Base-by-base conservation (phyloP, 2,888 invertebrate genomes). In the Dendrolimus pini region DNA sequence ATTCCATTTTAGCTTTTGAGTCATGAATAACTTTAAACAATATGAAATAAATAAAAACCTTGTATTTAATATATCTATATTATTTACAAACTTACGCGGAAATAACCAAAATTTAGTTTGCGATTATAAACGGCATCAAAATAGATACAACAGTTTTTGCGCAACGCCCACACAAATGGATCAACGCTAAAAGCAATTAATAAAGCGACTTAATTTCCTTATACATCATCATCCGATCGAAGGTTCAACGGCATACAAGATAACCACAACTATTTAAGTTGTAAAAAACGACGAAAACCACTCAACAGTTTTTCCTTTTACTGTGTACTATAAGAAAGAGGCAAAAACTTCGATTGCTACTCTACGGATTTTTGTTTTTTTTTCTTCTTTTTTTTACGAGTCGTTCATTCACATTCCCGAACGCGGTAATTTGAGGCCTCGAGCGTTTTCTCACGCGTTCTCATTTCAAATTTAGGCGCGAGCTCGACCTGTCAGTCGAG, bases 361-460 rank as follows among this genome's bases (percentile, higher is more conserved):
- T 60, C 58, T 52, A 62, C 58, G 58, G 42, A 18, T 59, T 69
- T 68, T 66, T 60, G 57, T 58, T 65, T 65, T 61, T 55, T 59
- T 63, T 60, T 59, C 61, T 47, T 53, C 52, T 10, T 52, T 56
- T 30, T 56, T 42, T 42, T 53, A 14, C 53, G 13, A 41, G 9
- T 53, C 70, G 76, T 77, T 80, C 80, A 82, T 82, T 83, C 82
- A 79, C 75, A 78, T 84, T 80, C 78, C 69, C 72, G 76, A 70
- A 74, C 72, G 72, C 70, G 69, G 82, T 81, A 80, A 85, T 79
- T 79, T 72, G 78, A 80, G 71, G 78, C 78, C 78, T 70, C 77
- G 68, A 77, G 84, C 79, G 74, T 66, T 80, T 84, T 88, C 86
- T 81, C 89, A 85, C 87, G 85, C 82, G 78, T 78, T 80, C 83